These are phyloP conservation scores for Tetramorium simillimum DNA, from an alignment of 1,140 invertebrate genomes.

Conservation along the genomic window DNA sequence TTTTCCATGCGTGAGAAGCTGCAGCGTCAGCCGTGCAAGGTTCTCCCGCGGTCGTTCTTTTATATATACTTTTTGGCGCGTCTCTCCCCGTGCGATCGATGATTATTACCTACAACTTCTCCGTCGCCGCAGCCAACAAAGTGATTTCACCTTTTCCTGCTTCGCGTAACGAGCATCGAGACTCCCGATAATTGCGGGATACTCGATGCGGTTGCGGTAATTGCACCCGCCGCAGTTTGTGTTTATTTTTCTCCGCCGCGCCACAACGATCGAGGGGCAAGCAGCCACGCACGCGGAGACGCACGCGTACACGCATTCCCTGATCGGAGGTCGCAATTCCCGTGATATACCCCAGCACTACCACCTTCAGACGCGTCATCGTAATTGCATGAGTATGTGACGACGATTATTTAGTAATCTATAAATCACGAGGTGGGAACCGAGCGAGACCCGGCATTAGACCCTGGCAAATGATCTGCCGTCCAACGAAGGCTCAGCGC, in stretches of 20 bases:
- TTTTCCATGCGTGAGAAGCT: background rate
- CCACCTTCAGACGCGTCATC: background rate
- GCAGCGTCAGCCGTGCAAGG: background rate
- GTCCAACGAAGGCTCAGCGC: background rate
- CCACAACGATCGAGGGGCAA: background rate
- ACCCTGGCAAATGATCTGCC: conserved; percentile 58
- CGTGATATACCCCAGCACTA: background rate
- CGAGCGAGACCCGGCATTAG: conserved; percentile 64
- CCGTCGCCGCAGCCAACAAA: conserved; percentile 52
- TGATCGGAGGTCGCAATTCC: conserved; percentile 1
- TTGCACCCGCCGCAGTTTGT: conserved; percentile 26
- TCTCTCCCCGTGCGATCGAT: conserved; percentile 4
- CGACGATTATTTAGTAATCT: conserved; percentile 54
- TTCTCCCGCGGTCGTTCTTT: background rate
- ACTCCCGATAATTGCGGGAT: conserved; percentile 63
- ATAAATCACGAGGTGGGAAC: conserved; percentile 67
- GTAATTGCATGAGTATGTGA: conserved; percentile 35
- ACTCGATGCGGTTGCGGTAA: conserved; percentile 30
- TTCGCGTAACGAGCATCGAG: conserved; percentile 55
- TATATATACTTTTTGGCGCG: conserved; percentile 19
- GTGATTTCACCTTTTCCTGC: conserved; percentile 48
- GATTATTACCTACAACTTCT: conserved; percentile 65
- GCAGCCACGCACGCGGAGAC: background rate
- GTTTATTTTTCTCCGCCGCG: conserved; percentile 36
- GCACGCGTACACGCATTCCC: background rate